phyloP scores from a whole-genome alignment of 2,113 vertebrate species.

The Nesogale talazaci region DNA sequence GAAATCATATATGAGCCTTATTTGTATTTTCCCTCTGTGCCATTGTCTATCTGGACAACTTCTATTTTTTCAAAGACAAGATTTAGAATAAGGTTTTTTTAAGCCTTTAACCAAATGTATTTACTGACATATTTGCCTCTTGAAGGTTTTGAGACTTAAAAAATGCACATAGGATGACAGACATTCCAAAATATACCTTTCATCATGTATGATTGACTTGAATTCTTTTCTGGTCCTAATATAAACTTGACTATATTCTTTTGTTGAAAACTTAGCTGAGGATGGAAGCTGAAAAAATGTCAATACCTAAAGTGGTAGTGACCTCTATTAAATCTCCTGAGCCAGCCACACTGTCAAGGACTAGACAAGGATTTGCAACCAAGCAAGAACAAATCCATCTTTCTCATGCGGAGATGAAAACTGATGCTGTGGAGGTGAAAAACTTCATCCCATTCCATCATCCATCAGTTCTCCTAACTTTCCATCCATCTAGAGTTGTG shows the following conservation, averaged over 20 bases:
- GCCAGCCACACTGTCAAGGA: slow-evolving; percentile 67
- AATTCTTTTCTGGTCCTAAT: slow-evolving; percentile 1
- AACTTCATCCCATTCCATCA: slow-evolving; percentile 63
- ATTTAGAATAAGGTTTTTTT: slow-evolving; percentile 33
- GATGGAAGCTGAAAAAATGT: slow-evolving; percentile 75
- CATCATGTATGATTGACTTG: slow-evolving; percentile 4
- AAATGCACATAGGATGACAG: not conserved
- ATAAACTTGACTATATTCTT: slow-evolving; percentile 59
- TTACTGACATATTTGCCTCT: not conserved
- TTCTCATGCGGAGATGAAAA: slow-evolving; percentile 80
- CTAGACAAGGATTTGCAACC: slow-evolving; percentile 81
- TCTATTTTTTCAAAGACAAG: not conserved
- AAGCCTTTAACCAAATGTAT: not conserved
- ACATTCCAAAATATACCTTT: not conserved
- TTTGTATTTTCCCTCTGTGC: slow-evolving; percentile 3
- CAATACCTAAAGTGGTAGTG: slow-evolving; percentile 83
- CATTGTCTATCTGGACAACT: not conserved
- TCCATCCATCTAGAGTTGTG: slow-evolving; percentile 21
- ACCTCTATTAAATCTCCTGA: slow-evolving; percentile 79
- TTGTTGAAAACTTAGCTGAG: slow-evolving; percentile 61
- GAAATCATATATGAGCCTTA: not conserved
- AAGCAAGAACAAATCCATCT: slow-evolving; percentile 82
- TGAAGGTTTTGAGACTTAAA: not conserved
- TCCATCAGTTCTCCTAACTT: slow-evolving; percentile 32
- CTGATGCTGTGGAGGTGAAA: slow-evolving; percentile 62